Evolutionary conservation across 2,888 invertebrate genomes (phyloP), one percentile per base, ranked within the genome.

Genomic region (Caenorhabditis plicata): DNA sequence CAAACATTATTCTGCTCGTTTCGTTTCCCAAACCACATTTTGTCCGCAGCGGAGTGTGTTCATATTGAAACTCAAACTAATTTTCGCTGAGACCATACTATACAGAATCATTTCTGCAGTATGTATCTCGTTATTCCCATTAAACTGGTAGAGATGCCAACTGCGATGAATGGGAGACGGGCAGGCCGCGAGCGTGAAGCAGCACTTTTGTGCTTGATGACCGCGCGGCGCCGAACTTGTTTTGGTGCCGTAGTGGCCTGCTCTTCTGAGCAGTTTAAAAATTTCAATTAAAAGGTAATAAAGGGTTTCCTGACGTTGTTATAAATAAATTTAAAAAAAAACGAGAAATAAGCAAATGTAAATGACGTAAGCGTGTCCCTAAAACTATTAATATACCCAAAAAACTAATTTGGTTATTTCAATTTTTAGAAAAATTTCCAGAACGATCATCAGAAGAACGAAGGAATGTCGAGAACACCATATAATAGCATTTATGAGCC

Each of bases 81-180:
- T n/a, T n/a, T n/a, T n/a, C n/a, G n/a, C n/a, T 44, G 58, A 58
- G 47, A 58, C 50, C 58, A 53, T 58, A 58, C 58, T 58, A 53
- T 50, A 58, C 58, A 58, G 58, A 47, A 58, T 58, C 58, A 52
- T 58, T 58, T 58, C 58, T 58, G 58, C 45, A 58, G 58, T 58
- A 40, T 58, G 58, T 52, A 53, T 58, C 47, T 58, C 58, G 39
- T 53, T 35, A 45, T 55, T 31, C 38, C 58, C 53, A 39, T 43
- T 35, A 27, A 42, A 11, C 19, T 42, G 42, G 42, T 42, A 42
- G n/a, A 31, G 31, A 31, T 20, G 25, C 42, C 42, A 42, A 29
- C 31, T 42, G 42, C 42, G 42, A 42, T 42, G 42, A 42, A 42
- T 4, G 42, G 41, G 42, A 22, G 27, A 41, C 41, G 41, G 27